Evolutionary conservation across 1,140 invertebrate species (phyloP).

Genomic region (Drosophila chauvacae): DNA sequence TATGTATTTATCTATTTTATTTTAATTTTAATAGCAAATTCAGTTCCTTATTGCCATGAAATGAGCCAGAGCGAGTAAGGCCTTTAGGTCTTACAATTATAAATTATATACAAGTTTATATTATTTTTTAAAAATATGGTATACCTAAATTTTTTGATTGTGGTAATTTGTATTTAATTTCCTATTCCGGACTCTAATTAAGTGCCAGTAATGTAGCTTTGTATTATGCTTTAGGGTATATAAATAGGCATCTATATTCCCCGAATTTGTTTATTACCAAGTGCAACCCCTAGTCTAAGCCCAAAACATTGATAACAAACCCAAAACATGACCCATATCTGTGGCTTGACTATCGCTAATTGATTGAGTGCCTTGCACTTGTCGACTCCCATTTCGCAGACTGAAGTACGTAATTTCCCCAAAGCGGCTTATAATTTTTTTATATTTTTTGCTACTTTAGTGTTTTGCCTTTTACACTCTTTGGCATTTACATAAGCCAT

Average conservation of each 20-base stretch:
- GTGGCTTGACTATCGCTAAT: slow-evolving; percentile 43
- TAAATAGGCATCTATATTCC: too few species aligned
- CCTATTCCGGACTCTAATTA: too few species aligned
- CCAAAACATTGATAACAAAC: slow-evolving; percentile 23
- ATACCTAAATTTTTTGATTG: too few species aligned
- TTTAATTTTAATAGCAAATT: too few species aligned
- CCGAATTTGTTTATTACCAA: neutral
- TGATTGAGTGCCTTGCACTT: slow-evolving; percentile 68
- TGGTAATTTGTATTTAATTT: too few species aligned
- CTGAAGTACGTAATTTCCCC: slow-evolving; percentile 43
- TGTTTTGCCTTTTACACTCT: slow-evolving; percentile 29
- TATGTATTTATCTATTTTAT: too few species aligned
- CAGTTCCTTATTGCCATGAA: too few species aligned
- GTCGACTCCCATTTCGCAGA: slow-evolving; percentile 23
- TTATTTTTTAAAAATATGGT: too few species aligned
- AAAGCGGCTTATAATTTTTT: slow-evolving; percentile 4
- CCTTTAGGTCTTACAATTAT: too few species aligned
- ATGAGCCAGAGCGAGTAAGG: too few species aligned
- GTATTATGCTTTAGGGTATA: neutral
- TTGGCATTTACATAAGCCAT: slow-evolving; percentile 55
- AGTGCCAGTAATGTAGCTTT: too few species aligned
- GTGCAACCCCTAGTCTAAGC: slow-evolving; percentile 2
- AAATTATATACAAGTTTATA: too few species aligned
- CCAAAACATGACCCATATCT: slow-evolving; percentile 22
- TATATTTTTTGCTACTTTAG: slow-evolving; percentile 20